Percentiles rank a stretch among this genome's conserved stretches.
Conservation (phyloP, 23 tunicate genomes). For the Clavelina lepadiformis region DNA sequence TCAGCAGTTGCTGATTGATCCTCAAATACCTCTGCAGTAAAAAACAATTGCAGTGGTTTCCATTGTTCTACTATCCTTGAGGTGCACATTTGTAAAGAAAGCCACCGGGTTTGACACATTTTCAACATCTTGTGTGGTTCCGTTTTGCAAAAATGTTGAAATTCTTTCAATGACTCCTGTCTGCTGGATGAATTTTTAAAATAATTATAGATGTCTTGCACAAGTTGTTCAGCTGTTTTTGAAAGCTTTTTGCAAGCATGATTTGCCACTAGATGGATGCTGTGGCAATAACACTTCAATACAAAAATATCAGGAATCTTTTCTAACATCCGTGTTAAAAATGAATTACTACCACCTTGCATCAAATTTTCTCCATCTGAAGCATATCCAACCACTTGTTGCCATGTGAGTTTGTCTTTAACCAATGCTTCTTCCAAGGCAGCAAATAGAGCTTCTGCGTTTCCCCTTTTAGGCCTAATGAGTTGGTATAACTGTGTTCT, state of each 20-base stretch:
- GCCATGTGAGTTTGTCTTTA: too few species aligned
- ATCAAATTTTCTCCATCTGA: too few species aligned
- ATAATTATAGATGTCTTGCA: conserved; percentile 13
- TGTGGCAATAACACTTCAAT: too few species aligned
- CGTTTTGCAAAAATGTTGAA: conserved; percentile 8
- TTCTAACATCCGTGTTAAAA: too few species aligned
- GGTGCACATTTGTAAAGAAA: conserved; percentile 7
- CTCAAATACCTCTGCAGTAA: not conserved
- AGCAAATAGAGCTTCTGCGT: too few species aligned
- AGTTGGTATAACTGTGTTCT: too few species aligned
- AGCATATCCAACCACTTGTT: too few species aligned
- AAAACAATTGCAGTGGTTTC: conserved; percentile 5
- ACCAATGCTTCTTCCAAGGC: too few species aligned
- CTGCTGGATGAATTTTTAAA: conserved; percentile 4
- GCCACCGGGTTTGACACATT: not conserved
- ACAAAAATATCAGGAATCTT: too few species aligned
- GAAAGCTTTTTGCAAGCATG: conserved; percentile 6
- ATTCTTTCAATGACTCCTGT: conserved; percentile 1
- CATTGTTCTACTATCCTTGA: conserved; percentile 4
- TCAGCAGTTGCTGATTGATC: too few species aligned
- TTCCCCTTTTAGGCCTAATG: too few species aligned
- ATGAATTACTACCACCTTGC: too few species aligned
- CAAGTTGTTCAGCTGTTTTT: conserved; percentile 9
- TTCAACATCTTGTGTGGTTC: conserved; percentile 6
- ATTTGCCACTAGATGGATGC: conserved; percentile 1